Evolutionary conservation across 2,888 invertebrate genomes (phyloP).

Genomic region (Heterodera filipjevi): DNA sequence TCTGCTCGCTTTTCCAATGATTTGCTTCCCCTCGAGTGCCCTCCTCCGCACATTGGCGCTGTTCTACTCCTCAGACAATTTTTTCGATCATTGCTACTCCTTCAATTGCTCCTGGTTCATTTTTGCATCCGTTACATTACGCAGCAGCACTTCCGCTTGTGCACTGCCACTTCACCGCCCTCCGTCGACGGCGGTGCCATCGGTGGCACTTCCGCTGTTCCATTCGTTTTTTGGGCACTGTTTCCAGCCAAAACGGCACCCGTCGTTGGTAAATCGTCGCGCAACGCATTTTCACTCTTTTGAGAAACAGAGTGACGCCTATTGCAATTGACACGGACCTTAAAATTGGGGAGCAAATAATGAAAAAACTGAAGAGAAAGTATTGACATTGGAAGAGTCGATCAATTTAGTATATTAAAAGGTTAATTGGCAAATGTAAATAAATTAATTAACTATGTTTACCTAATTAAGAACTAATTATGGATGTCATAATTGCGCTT

Average conservation of each 20-base stretch:
- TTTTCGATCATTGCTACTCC: background rate
- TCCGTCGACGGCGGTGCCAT: background rate
- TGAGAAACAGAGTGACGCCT: background rate
- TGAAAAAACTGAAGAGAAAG: too few relatives aligned
- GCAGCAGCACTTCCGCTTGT: conserved; percentile 41
- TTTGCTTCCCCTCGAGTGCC: too few relatives aligned
- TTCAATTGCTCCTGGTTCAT: background rate
- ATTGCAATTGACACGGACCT: conserved; percentile 9
- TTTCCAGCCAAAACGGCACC: background rate
- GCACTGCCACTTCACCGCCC: conserved; percentile 35
- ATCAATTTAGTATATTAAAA: too few relatives aligned
- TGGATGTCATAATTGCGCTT: too few relatives aligned
- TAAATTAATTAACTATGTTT: too few relatives aligned
- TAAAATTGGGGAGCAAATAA: background rate
- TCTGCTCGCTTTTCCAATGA: too few relatives aligned
- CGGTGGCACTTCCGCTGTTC: conserved; percentile 1
- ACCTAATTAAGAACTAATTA: too few relatives aligned
- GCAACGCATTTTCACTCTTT: background rate
- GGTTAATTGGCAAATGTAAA: too few relatives aligned
- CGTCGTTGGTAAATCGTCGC: background rate
- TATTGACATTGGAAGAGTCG: too few relatives aligned
- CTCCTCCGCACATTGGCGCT: too few relatives aligned
- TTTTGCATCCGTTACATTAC: conserved; percentile 33
- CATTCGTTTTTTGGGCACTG: conserved; percentile 12
- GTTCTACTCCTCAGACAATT: too few relatives aligned